phyloP scores from a whole-genome alignment of 1,140 invertebrate genomes.

The Oncopodura yosiiana region DNA sequence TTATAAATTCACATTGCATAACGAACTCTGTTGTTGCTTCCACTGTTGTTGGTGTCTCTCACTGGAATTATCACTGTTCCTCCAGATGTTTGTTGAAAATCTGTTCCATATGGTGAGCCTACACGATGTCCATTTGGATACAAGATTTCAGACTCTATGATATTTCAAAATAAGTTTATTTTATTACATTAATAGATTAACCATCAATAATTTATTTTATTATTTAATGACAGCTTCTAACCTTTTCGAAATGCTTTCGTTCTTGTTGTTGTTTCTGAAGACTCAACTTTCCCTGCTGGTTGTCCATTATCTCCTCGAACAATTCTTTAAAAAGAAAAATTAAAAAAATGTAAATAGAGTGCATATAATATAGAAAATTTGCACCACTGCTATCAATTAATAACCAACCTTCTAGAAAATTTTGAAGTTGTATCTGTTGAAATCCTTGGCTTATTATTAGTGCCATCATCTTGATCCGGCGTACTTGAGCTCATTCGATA shows the following conservation, averaged over 20 bases:
- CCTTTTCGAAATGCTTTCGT: too few relatives aligned
- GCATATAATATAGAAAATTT: too few relatives aligned
- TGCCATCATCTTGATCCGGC: constrained; percentile 44
- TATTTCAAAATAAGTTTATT: too few relatives aligned
- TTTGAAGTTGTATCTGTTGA: constrained; percentile 55
- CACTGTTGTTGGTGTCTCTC: constrained; percentile 26
- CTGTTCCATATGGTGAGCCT: constrained; percentile 23
- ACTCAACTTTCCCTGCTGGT: constrained; percentile 53
- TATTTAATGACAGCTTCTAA: too few relatives aligned
- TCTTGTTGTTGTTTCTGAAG: constrained; percentile 55
- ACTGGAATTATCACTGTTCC: constrained; percentile 35
- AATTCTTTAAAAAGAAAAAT: too few relatives aligned
- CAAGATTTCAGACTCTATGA: constrained; percentile 27
- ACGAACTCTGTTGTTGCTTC: background rate
- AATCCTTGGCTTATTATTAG: constrained; percentile 50
- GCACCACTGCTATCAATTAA: too few relatives aligned
- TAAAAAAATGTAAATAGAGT: too few relatives aligned
- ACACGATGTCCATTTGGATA: constrained; percentile 33
- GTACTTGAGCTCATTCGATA: constrained; percentile 54
- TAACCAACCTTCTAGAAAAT: constrained; percentile 54
- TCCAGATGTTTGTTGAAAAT: constrained; percentile 18
- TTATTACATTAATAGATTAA: too few relatives aligned
- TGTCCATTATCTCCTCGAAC: constrained; percentile 52
- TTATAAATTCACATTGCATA: background rate
- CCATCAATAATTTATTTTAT: too few relatives aligned